Base-by-base conservation (phyloP, 2,888 invertebrate species). In the Drosophila prolongata region DNA sequence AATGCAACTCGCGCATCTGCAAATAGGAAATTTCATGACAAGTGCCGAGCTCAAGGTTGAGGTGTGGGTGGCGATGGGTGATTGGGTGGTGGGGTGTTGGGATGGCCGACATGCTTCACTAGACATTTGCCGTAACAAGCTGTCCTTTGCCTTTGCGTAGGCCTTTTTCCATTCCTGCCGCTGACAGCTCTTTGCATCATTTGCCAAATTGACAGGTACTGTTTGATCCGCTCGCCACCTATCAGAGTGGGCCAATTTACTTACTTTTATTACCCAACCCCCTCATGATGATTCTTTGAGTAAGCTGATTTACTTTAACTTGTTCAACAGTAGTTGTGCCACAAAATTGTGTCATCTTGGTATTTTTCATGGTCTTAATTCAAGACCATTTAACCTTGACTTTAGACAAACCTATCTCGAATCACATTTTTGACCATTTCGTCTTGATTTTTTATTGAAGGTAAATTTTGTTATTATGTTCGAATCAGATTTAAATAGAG, bases 1-100 rank as follows among this genome's bases (percentile, higher is more conserved):
- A 81, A 68, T 77, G 76, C 78, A 72, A 56, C 54, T 57, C 80
- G 57, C 58, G 68, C 60, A 40, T 27, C 56, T 53, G 59, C 74
- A 78, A 80, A 78, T 68, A 72, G 69, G 67, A 75, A 78, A 77
- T 76, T 73, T 66, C 54, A 52, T 54, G 53, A 54, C 72, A 73
- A 50, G 19, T 54, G 19, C 64, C 60, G 71, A 64, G 69, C 64
- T 47, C 42, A 30, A 47, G 19, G 54, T 37, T 30, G 14, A 47
- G 38, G 30, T n/a, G 34, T 10, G 47, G 47, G 34, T 3, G 47
- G 10, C 14, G 42, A 13, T 30, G 9, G 11, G 46, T n/a, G 14
- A 38, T 9, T 13, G 9, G 11, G 46, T n/a, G 14, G 9, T n/a
- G 9, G 47, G 13, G 34, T n/a, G 13, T 3, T 3, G 2, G 3